A percentile compares a stretch with the other conserved stretches of the same genome.
Evolutionary conservation across 2,888 invertebrate genomes (phyloP).

Genomic region (Ligdia adustata): DNA sequence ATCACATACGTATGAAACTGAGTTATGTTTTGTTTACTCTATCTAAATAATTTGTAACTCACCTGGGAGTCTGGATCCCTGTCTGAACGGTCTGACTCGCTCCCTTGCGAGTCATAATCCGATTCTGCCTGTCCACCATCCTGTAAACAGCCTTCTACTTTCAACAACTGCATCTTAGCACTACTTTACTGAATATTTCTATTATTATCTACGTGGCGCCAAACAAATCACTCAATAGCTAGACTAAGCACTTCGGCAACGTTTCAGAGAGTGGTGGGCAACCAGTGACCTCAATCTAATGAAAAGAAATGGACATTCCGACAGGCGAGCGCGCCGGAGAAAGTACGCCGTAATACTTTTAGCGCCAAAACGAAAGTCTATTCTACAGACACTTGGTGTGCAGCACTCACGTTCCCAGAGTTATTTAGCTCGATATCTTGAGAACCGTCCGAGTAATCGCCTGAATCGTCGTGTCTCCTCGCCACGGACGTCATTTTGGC

Average conservation of each 20-base stretch:
- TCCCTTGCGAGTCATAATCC: constrained; percentile 79
- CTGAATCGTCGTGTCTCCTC: constrained; percentile 74
- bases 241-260: constrained; percentile 60
- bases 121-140: constrained; percentile 70
- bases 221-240: constrained; percentile 44
- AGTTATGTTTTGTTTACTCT: constrained; percentile 8
- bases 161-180: constrained; percentile 68
- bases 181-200: constrained; percentile 41
- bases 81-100: constrained; percentile 83
- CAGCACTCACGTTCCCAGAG: constrained; percentile 74
- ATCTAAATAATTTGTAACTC: constrained; percentile 29
- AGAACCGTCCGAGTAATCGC: constrained; percentile 78
- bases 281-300: constrained; percentile 76
- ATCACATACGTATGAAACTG: too few species aligned
- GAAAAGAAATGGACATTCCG: constrained; percentile 80
- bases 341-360: constrained; percentile 73
- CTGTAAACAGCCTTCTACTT: constrained; percentile 74
- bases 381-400: constrained; percentile 33
- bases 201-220: constrained; percentile 57
- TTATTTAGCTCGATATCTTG: constrained; percentile 75
- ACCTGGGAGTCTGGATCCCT: constrained; percentile 90
- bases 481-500: constrained; percentile 78
- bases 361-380: constrained; percentile 76
- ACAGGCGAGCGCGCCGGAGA: constrained; percentile 76
- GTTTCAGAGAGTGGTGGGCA: constrained; percentile 68